These are phyloP conservation scores for Hydrochoerus hydrochaeris DNA, from an alignment of 2,113 vertebrate species.

Conservation along the genomic window DNA sequence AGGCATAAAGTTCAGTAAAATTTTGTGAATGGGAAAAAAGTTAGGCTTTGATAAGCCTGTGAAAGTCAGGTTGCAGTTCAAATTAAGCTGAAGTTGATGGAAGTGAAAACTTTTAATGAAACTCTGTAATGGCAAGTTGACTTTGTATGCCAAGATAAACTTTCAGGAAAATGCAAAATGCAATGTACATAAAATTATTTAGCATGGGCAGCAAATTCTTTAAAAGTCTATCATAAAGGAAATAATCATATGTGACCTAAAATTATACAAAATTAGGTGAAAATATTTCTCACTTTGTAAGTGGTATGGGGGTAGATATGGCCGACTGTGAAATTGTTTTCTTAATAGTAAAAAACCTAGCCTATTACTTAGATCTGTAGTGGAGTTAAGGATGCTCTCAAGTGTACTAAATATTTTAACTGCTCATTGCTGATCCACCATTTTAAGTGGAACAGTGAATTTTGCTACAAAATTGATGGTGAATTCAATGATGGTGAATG, in stretches of 20 bases:
- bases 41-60: slow-evolving; percentile 93
- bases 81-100: slow-evolving; percentile 79
- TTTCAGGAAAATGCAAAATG: slow-evolving; percentile 94
- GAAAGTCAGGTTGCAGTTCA: slow-evolving; percentile 91
- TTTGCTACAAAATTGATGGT: no score
- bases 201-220: slow-evolving; percentile 92
- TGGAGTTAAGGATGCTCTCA: slow-evolving; percentile 92
- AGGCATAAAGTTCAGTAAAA: slow-evolving; percentile 90
- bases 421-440: slow-evolving; percentile 92
- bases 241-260: slow-evolving; percentile 92
- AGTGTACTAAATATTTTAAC: slow-evolving; percentile 93
- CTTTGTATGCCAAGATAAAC: slow-evolving; percentile 95
- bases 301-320: slow-evolving; percentile 93
- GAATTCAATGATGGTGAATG: slow-evolving; percentile 93
- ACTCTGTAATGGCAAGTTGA: slow-evolving; percentile 95
- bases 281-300: slow-evolving; percentile 95
- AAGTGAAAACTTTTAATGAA: slow-evolving; percentile 95
- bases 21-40: slow-evolving; percentile 92
- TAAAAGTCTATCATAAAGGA: slow-evolving; percentile 91
- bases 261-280: slow-evolving; percentile 93
- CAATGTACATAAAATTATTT: slow-evolving; percentile 92
- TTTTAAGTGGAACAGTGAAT: slow-evolving; percentile 95
- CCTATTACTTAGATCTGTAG: slow-evolving; percentile 93
- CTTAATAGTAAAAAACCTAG: slow-evolving; percentile 92
- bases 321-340: slow-evolving; percentile 94